Evolutionary conservation across 2,113 vertebrate genomes (phyloP), one percentile per base, ranked within the genome.

Genomic region (Nymphicus hollandicus): DNA sequence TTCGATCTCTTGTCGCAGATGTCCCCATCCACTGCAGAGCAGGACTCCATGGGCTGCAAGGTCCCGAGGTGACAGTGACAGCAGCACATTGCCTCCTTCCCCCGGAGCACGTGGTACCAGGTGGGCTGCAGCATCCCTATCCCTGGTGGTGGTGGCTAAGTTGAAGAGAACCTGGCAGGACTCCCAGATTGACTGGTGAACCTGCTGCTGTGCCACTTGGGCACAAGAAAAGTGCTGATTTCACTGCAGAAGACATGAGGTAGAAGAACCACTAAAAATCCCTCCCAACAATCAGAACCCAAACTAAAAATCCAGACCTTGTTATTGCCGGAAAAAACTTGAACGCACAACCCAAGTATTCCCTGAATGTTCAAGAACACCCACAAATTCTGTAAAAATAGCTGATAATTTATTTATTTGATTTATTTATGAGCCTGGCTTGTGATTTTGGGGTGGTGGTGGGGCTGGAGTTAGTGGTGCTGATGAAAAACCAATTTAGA

Each of bases 301-400:
- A 46, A 55, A 80, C 58, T 58, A 17, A 77, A 89, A 93, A 55
- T 39, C 35, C 25, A 77, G 58, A 76, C 31, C 44, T 58, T 2
- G 1, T 71, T 91, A 56, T 50, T 55, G 50, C 33, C 85, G 46
- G 72, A 49, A 88, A 82, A 85, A 70, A 15, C 46, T 89, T 82
- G 33, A 56, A 31, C 76, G 49, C 50, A 33, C 8, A 44, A 81
- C 64, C 23, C 35, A 83, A 91, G 71, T 88, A 83, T 86, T 90
- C 89, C 87, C 71, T 88, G 71, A 90, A 85, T 86, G 73, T 91
- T 96, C 65, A 87, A 91, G 86, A 92, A 85, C 56, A 81, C 77
- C 65, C 89, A 92, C 73, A 91, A 87, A 89, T 81, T 76, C 44
- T 49, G 66, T 79, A 87, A 93, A 92, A 94, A 95, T 85, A 91